Evolutionary conservation across 2,888 invertebrate species (phyloP).

Genomic region (Orgyia antiqua): DNA sequence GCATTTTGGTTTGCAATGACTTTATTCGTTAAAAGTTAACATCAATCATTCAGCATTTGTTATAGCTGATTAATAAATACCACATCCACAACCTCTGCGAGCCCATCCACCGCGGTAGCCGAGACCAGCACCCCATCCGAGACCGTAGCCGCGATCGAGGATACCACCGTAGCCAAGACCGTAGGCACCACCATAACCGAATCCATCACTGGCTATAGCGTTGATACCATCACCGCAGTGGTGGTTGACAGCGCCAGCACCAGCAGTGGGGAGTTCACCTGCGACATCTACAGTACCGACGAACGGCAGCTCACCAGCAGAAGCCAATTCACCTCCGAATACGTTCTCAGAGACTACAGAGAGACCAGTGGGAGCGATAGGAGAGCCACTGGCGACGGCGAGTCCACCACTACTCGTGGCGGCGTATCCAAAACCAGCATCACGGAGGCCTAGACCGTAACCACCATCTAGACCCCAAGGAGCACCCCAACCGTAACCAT

Average conservation of each 20-base stretch:
- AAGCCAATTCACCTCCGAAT: constrained; percentile 7
- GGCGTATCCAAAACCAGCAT: constrained; percentile 1
- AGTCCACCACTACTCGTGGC: constrained; percentile 6
- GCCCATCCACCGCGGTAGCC: not conserved
- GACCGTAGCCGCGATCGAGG: too few relatives aligned
- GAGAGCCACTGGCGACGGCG: too few relatives aligned
- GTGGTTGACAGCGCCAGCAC: constrained; percentile 19
- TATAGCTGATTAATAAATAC: not conserved
- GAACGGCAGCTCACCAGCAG: constrained; percentile 3
- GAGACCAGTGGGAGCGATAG: too few relatives aligned
- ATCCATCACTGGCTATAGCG: too few relatives aligned
- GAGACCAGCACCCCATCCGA: constrained; percentile 2
- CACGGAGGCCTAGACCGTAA: constrained; percentile 1
- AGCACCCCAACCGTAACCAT: not conserved
- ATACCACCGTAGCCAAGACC: too few relatives aligned
- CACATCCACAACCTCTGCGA: not conserved
- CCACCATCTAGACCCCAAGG: not conserved
- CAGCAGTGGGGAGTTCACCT: constrained; percentile 28
- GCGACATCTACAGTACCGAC: constrained; percentile 18
- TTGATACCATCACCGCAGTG: too few relatives aligned
- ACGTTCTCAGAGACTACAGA: too few relatives aligned
- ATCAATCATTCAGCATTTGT: too few relatives aligned
- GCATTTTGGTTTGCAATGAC: too few relatives aligned
- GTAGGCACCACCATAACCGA: too few relatives aligned
- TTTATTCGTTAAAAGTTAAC: too few relatives aligned